Evolutionary conservation across 2,797 vertebrate species (phyloP).

Genomic region (Sebastes itinus): DNA sequence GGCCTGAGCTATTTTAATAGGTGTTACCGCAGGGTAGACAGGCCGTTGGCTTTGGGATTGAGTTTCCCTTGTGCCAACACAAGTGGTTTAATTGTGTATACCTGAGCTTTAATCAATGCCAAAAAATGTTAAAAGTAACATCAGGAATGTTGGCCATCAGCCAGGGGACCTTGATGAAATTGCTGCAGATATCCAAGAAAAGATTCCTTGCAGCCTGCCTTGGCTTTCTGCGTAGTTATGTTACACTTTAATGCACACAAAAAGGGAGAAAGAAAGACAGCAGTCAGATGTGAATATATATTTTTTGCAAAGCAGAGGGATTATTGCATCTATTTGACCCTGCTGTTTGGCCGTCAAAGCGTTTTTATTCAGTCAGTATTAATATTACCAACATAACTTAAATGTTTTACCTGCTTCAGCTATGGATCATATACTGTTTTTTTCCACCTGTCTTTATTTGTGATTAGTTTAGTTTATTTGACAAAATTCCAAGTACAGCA

Average conservation of each 20-base stretch:
- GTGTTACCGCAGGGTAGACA: constrained; percentile 64
- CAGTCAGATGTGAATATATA: constrained; percentile 1
- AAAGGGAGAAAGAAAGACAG: not conserved
- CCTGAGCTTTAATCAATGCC: constrained; percentile 77
- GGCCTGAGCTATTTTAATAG: constrained; percentile 68
- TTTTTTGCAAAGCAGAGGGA: not conserved
- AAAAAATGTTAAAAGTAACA: constrained; percentile 71
- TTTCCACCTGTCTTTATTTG: not conserved
- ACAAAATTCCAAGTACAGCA: too few species aligned
- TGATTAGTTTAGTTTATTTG: too few species aligned
- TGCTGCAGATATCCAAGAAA: constrained; percentile 43
- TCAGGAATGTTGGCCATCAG: constrained; percentile 61
- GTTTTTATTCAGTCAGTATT: not conserved
- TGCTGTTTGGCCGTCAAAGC: not conserved
- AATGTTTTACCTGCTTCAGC: not conserved
- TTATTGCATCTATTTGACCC: not conserved
- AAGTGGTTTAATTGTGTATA: constrained; percentile 76
- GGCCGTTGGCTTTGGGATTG: constrained; percentile 60
- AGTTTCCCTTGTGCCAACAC: constrained; percentile 75
- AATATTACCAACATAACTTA: not conserved
- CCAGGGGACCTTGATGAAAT: constrained; percentile 66
- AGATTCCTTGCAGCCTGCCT: constrained; percentile 15
- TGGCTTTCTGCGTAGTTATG: constrained; percentile 3
- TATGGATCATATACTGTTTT: not conserved
- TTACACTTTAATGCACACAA: constrained; percentile 25